Base-by-base conservation (phyloP, 2,888 invertebrate genomes). In the Troilus luridus region DNA sequence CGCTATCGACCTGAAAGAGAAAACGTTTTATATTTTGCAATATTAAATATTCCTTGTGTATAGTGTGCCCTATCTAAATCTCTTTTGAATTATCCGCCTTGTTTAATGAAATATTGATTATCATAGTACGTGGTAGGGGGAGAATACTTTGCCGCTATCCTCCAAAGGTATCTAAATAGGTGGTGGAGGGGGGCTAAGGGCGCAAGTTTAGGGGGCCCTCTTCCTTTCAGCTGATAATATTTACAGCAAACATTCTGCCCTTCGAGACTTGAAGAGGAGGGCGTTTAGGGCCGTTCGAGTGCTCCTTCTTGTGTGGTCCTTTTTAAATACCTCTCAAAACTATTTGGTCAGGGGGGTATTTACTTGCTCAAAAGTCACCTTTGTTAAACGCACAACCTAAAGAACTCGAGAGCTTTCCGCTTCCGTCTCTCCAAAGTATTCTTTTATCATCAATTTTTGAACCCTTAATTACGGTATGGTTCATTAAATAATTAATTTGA, bases 21-120 rank as follows among this genome's bases (percentile, higher is more conserved):
- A 8, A 21, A 85, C 5, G 12, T 85, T 85, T 85, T 85, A 56
- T 14, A 54, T 85, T 85, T 58, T 85, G 56, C n/a, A 85, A 85
- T 12, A 85, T 85, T 85, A 85, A n/a, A 85, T 85, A 85, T 85
- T 58, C 85, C 21, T 8, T 58, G 58, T 58, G 58, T 85, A 85
- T 85, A 85, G 85, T 58, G 56, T 85, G 85, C 85, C 19, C 85
- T 85, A 85, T 85, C 85, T 85, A 85, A 85, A 85, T 85, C 85
- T 85, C 85, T 85, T 85, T 85, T 85, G 85, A 85, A 85, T 85
- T 85, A 85, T 85, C 85, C 11, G 2, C 19, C 85, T 56, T 85
- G 85, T 85, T 56, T 85, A 85, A 85, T 85, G 85, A 85, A 85
- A 56, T 85, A 85, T 85, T 56, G 85, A 85, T 85, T 85, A 56